phyloP scores from a whole-genome alignment of 1,140 invertebrate genomes.

The Drosophila equinoxialis region DNA sequence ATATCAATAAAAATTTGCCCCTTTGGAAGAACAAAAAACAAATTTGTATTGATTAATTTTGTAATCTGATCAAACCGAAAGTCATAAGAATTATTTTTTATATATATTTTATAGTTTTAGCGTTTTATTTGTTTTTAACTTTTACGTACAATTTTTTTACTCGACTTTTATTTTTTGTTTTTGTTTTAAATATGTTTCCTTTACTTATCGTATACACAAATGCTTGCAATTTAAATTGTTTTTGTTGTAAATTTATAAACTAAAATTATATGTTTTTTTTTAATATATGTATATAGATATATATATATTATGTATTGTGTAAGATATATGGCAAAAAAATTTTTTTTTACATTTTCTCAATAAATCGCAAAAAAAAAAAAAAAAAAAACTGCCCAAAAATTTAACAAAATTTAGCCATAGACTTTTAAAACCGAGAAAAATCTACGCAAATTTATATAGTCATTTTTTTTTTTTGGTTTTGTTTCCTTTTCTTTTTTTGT shows the following conservation, averaged over 20 bases:
- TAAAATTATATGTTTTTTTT: constrained; percentile 46
- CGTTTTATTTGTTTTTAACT: constrained; percentile 50
- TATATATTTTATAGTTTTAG: constrained; percentile 3
- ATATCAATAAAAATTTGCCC: no score
- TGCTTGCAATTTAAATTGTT: constrained; percentile 47
- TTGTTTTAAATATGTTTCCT: constrained; percentile 7
- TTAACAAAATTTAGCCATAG: constrained; percentile 75
- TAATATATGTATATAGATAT: constrained; percentile 53
- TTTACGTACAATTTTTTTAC: constrained; percentile 46
- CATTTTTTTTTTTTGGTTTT: constrained; percentile 4
- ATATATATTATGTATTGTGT: constrained; percentile 50
- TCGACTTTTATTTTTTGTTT: constrained; percentile 31
- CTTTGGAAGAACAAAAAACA: no score
- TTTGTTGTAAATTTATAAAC: constrained; percentile 53
- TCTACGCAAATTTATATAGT: constrained; percentile 76
- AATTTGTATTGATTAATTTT: no score
- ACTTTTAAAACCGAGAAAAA: constrained; percentile 79
- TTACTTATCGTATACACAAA: constrained; percentile 65
- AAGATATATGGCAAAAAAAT: constrained; percentile 77
- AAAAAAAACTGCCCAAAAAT: constrained; percentile 12
- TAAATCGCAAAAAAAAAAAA: constrained; percentile 46
- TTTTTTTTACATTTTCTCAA: constrained; percentile 57
- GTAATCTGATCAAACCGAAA: no score
- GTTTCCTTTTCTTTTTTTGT: not conserved
- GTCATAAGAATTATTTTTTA: not conserved